These are phyloP conservation scores for Misgurnus mizolepis DNA, from an alignment of 2,113 vertebrate species.

Conservation along the genomic window DNA sequence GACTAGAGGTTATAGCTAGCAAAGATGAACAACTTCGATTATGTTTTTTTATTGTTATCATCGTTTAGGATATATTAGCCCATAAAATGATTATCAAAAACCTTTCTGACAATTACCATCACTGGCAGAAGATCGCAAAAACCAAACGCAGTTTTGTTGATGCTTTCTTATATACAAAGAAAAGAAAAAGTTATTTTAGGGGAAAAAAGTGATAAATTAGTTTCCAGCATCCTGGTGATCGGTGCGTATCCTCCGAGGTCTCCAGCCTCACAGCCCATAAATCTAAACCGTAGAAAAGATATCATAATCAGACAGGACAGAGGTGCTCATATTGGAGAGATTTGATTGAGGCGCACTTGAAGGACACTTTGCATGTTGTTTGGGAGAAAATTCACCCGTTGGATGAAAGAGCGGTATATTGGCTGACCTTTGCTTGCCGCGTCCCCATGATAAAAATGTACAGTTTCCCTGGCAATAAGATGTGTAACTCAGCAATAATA, in stretches of 20 bases:
- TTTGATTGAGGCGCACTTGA: constrained; percentile 32
- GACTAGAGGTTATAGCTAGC: too few species aligned
- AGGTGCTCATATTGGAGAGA: constrained; percentile 7
- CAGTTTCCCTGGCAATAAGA: constrained; percentile 47
- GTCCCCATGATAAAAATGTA: constrained; percentile 37
- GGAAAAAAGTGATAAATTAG: constrained; percentile 14
- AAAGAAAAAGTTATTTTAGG: neutral
- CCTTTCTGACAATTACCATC: too few species aligned
- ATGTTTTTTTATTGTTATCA: too few species aligned
- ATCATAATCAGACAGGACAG: neutral
- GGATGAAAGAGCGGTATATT: constrained; percentile 23
- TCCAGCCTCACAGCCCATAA: constrained; percentile 31
- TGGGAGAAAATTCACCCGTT: constrained; percentile 3
- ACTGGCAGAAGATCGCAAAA: too few species aligned
- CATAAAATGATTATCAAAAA: too few species aligned
- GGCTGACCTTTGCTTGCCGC: constrained; percentile 38
- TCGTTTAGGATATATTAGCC: too few species aligned
- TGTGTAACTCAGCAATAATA: constrained; percentile 45
- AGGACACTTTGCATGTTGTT: constrained; percentile 45
- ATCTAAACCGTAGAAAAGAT: constrained; percentile 24
- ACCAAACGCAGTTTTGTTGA: neutral
- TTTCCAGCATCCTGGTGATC: neutral
- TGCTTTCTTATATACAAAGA: neutral
- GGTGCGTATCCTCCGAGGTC: neutral
- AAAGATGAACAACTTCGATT: too few species aligned